Evolutionary conservation across 2,888 invertebrate genomes (phyloP), one percentile per base, ranked within the genome.

Genomic region (Dione vanillae): DNA sequence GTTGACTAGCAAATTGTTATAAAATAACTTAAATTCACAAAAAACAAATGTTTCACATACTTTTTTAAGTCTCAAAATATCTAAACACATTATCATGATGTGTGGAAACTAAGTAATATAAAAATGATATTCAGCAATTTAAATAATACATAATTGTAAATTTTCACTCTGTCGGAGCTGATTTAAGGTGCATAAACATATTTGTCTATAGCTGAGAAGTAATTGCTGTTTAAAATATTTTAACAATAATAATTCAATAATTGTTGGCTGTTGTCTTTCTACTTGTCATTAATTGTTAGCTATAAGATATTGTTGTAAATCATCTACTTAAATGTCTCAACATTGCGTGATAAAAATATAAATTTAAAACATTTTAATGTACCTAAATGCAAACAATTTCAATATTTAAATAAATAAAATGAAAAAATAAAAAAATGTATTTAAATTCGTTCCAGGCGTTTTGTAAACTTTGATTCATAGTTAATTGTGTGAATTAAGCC

Each of bases 1-100:
- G 61, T 61, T 59, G 61, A 59, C 67, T 70, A 72, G 66, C 62
- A 70, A 70, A 74, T 72, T 72, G 65, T 64, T 51, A 47, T 62
- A 67, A 56, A 56, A 56, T 35, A 54, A 54, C 37, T 56, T 40
- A 37, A 16, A 16, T 16, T 56, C 35, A 37, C 54, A 37, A 37
- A 56, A 56, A 20, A 6, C 19, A 7, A 37, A 56, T 1, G 16
- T 16, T 14, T 43, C 43, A n/a, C 59, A 43, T 43, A 43, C 59
- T 27, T 43, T 27, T 59, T 10, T 27, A 41, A 40, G 9, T n/a
- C 10, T 20, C 43, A 59, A 43, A 41, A 14, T 41, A 41, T 5
- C 10, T 11, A 3, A 27, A 5, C 5, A 14, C 14, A 9, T 54
- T 54, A n/a, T 54, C 35, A 54, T 54, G n/a, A 54, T 54, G n/a